phyloP scores from a whole-genome alignment of 2,888 invertebrate genomes.

The Xestia xanthographa region DNA sequence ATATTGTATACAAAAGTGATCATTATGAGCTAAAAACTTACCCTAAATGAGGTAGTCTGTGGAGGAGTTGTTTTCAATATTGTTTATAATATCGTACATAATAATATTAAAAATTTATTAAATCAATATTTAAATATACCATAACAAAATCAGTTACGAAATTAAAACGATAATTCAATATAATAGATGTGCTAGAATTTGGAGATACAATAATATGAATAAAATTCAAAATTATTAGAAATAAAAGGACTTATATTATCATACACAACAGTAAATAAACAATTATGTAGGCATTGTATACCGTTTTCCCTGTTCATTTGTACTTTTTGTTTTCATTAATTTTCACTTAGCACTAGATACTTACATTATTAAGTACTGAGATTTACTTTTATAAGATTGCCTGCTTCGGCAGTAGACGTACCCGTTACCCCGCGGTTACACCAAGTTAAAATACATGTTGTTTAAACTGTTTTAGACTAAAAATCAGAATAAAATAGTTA shows the following conservation, averaged over 20 bases:
- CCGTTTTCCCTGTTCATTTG: constrained; percentile 42
- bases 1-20: constrained; percentile 52
- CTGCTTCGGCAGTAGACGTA: not conserved
- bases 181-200: not conserved
- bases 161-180: not conserved
- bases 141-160: constrained; percentile 5
- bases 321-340: constrained; percentile 44
- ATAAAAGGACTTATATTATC: constrained; percentile 15
- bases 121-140: not conserved
- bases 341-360: constrained; percentile 1
- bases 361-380: constrained; percentile 37
- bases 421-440: not conserved
- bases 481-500: not conserved
- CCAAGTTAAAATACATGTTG: not conserved
- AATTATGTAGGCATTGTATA: constrained; percentile 45
- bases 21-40: constrained; percentile 43
- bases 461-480: not conserved
- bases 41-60: constrained; percentile 60
- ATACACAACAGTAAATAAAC: constrained; percentile 48
- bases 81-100: not conserved
- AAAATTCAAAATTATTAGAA: constrained; percentile 13
- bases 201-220: not conserved
- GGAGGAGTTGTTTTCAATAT: constrained; percentile 31
- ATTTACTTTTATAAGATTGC: not conserved
- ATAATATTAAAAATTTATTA: too few relatives aligned